Conservation (phyloP, 2,113 vertebrate species). For the Propithecus coquereli region DNA sequence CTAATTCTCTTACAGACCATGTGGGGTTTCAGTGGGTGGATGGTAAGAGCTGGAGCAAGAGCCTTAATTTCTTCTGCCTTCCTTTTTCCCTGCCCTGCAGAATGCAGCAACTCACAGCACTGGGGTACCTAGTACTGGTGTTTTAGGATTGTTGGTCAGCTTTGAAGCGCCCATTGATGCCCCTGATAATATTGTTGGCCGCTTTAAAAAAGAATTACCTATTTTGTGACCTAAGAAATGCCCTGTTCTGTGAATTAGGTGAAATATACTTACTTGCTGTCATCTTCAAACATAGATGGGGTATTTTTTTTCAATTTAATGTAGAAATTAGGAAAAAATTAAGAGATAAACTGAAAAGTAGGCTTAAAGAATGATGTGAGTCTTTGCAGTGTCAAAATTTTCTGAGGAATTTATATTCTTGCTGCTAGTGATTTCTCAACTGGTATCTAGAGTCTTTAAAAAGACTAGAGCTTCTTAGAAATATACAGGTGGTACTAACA, state of each 20-base stretch:
- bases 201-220: not conserved
- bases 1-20: not conserved
- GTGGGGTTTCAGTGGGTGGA: not conserved
- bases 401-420: not conserved
- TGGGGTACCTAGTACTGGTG: fast-evolving
- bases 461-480: not conserved
- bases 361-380: not conserved
- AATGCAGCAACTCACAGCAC: not conserved
- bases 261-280: not conserved
- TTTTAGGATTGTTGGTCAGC: not conserved
- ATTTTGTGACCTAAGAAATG: not conserved
- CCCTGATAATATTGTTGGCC: not conserved
- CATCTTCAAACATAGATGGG: not conserved
- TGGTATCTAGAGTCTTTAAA: not conserved
- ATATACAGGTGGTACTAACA: not conserved
- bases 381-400: not conserved
- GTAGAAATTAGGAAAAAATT: not conserved
- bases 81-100: no score
- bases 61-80: not conserved
- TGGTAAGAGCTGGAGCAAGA: not conserved
- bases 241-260: not conserved
- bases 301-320: not conserved
- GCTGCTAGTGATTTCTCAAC: not conserved
- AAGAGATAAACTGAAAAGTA: not conserved
- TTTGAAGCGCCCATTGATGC: not conserved